A percentile compares a stretch with the other conserved stretches of the same genome.
Evolutionary conservation across 2,888 invertebrate species (phyloP).

Genomic region (Leptinotarsa juncta): DNA sequence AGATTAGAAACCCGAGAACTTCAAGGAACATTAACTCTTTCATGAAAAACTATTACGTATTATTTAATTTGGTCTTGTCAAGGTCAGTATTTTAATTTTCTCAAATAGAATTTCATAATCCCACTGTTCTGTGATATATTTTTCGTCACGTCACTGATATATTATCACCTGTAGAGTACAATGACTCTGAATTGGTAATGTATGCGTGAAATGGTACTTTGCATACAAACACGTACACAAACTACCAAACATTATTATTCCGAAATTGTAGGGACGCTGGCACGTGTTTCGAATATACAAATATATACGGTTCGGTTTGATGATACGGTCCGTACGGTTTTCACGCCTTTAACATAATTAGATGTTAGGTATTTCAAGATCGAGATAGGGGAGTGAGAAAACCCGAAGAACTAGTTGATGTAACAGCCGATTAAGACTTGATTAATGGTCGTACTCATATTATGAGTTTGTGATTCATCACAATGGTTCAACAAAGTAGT

Average conservation of each 20-base stretch:
- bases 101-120: no score
- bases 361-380: not conserved
- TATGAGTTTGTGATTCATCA: no score
- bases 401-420: not conserved
- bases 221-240: constrained; percentile 14
- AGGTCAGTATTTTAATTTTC: no score
- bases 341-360: not conserved
- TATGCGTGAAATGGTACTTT: constrained; percentile 10
- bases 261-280: not conserved
- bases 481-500: no score
- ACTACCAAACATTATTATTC: not conserved
- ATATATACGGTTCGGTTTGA: not conserved
- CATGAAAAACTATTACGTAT: no score
- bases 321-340: not conserved
- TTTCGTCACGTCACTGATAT: not conserved
- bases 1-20: no score
- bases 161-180: constrained; percentile 15
- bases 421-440: no score
- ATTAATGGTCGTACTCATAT: no score
- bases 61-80: no score
- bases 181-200: not conserved
- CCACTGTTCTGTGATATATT: not conserved
- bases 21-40: no score
- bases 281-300: not conserved
- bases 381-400: not conserved